Evolutionary conservation across 2,797 vertebrate species (phyloP), one percentile per base, ranked within the genome.

Genomic region (Malacoraja senta): DNA sequence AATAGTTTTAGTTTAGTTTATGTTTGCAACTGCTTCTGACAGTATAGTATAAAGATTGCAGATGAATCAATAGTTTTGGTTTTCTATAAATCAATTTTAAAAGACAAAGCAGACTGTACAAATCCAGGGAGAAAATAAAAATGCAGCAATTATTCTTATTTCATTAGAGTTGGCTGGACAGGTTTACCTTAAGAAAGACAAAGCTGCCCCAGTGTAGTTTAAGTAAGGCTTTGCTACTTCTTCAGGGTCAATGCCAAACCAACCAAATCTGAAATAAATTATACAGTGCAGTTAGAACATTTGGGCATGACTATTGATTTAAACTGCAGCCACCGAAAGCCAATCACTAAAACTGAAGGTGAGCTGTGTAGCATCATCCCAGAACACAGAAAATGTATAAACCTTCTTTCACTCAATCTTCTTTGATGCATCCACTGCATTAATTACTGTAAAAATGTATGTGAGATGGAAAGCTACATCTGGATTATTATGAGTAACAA

Each of bases 171-270:
- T 3, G 0, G 61, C 26, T 4, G 1, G 13, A 94, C 44, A 32
- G 26, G 35, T n/a, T 58, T 96, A 98, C 98, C 98, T 99, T 94
- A 98, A 32, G 32, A 98, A 93, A 94, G 98, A 98, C 93, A 99
- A 96, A 0, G 95, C 97, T 61, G 97, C 98, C 93, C 98, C 98
- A 93, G 97, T 94, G 79, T 98, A 98, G 95, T 99, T 98, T 93
- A 99, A 95, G 93, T 97, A 35, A 0, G 98, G 97, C 91, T 95
- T 97, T 86, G 97, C 94, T 17, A 98, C 97, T 2, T 97, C 96
- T 95, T 98, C 96, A 0, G 97, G 95, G 76, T 97, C 94, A 91
- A 98, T 96, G 93, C 98, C 98, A 96, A 99, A 99, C 98, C 97
- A 98, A 86, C 98, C 98, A 95, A 98, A 99, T 94, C 98, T 99